Percentiles rank a stretch among this genome's conserved stretches.
Conservation (phyloP, 2,797 vertebrate genomes). For the Halcyon chelicuti region DNA sequence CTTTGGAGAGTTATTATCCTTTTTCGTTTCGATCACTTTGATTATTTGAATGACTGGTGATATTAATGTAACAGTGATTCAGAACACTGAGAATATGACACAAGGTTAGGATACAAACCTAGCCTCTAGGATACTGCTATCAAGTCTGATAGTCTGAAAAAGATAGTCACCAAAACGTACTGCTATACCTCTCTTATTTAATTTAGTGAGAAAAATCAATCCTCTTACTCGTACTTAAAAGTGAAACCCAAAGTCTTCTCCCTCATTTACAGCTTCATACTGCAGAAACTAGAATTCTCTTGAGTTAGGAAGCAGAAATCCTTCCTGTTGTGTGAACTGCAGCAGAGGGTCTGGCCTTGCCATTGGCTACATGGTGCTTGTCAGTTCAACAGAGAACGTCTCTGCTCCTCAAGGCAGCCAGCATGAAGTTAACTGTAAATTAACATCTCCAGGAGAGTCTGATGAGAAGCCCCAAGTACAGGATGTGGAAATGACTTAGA, state of each 20-base stretch:
- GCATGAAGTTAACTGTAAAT: background rate
- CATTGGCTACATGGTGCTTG: rapidly evolving
- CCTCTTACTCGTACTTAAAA: background rate
- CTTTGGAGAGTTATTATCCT: background rate
- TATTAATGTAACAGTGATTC: background rate
- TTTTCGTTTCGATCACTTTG: background rate
- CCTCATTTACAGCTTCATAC: background rate
- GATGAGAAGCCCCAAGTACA: background rate
- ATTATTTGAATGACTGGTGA: background rate
- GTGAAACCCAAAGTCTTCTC: background rate
- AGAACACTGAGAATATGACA: background rate
- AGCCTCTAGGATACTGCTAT: background rate
- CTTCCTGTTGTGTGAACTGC: rapidly evolving
- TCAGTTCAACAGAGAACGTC: rapidly evolving
- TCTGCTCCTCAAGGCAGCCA: background rate
- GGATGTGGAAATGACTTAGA: background rate
- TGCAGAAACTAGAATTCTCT: background rate
- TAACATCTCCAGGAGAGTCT: background rate
- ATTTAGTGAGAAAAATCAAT: background rate
- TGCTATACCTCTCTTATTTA: background rate
- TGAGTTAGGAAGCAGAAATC: background rate
- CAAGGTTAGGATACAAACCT: background rate
- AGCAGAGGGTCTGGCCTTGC: background rate
- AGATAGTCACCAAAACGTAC: background rate
- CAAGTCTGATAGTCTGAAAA: background rate